Percentiles rank a stretch among this genome's conserved stretches.
phyloP scores from a whole-genome alignment of 2,797 vertebrate genomes.

The Bufotes viridis region DNA sequence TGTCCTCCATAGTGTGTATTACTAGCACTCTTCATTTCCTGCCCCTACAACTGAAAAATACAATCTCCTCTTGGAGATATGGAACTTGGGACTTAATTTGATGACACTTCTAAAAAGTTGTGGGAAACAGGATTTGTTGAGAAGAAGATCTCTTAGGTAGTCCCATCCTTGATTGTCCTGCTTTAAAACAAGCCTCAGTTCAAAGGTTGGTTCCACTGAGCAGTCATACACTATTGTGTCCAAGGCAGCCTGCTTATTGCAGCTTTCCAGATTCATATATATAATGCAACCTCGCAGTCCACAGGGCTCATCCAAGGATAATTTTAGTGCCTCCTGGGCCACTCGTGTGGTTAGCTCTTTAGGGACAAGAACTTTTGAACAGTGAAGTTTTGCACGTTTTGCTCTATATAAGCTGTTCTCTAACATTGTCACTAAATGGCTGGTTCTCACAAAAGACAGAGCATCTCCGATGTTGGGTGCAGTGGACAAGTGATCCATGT shows the following conservation, averaged over 20 bases:
- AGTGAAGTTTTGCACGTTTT: slow-evolving; percentile 84
- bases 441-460: slow-evolving; percentile 78
- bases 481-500: slow-evolving; percentile 81
- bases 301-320: slow-evolving; percentile 84
- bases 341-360: slow-evolving; percentile 82
- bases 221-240: slow-evolving; percentile 82
- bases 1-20: not conserved
- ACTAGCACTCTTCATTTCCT: slow-evolving; percentile 82
- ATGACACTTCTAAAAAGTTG: slow-evolving; percentile 76
- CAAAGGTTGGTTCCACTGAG: slow-evolving; percentile 86
- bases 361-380: slow-evolving; percentile 85
- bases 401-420: slow-evolving; percentile 84
- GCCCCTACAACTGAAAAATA: slow-evolving; percentile 85
- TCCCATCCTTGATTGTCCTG: slow-evolving; percentile 84
- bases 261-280: slow-evolving; percentile 81
- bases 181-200: slow-evolving; percentile 88
- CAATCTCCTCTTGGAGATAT: slow-evolving; percentile 86
- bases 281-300: slow-evolving; percentile 85
- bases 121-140: slow-evolving; percentile 81
- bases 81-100: slow-evolving; percentile 86
- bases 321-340: slow-evolving; percentile 80
- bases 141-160: slow-evolving; percentile 83
- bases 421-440: slow-evolving; percentile 81
- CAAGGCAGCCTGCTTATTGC: slow-evolving; percentile 81
- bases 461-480: slow-evolving; percentile 77